Evolutionary conservation across 2,113 vertebrate species (phyloP), one percentile per base, ranked within the genome.

Genomic region (Odobenus rosmarus): DNA sequence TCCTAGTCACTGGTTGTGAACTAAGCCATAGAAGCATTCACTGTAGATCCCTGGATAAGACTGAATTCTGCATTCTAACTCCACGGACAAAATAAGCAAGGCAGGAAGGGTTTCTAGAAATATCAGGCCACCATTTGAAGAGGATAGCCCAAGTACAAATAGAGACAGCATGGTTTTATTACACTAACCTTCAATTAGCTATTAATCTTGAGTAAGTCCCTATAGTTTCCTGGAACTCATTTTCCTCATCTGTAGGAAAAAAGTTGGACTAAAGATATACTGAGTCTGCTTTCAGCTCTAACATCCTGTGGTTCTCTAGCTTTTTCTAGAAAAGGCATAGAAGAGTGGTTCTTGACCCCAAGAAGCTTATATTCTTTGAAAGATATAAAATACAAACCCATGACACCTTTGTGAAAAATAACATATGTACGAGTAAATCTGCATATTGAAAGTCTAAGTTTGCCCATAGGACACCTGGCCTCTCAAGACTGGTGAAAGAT

Each of bases 21-120:
- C 51, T 95, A 90, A 93, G 72, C 93, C 55, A 31, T 82, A n/a
- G 39, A 90, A 74, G 72, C 85, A 90, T 90, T 86, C n/a, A 2
- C 13, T 53, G 59, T 21, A 74, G 33, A 62, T 62, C 33, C 55
- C 62, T 51, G 39, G 49, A 59, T 39, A 72, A 57, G 57, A 28
- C 62, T 61, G 36, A 89, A 96, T 69, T 46, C 79, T 95, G n/a
- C 28, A n/a, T 76, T 67, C 64, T 95, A 53, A 90, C n/a, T 61
- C 71, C 72, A 21, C 31, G 21, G 39, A 72, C 69, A 72, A 95
- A 92, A 61, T 36, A 33, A 92, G 36, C 14, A 93, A 82, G 21
- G 18, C 49, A 46, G 28, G 24, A 36, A 36, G 11, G 24, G 6
- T 86, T 86, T 74, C 67, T 76, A 76, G 57, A 93, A 88, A 26